Percentiles rank a stretch among this genome's conserved stretches.
Conservation (phyloP, 2,113 vertebrate genomes). For the Aix galericulata region DNA sequence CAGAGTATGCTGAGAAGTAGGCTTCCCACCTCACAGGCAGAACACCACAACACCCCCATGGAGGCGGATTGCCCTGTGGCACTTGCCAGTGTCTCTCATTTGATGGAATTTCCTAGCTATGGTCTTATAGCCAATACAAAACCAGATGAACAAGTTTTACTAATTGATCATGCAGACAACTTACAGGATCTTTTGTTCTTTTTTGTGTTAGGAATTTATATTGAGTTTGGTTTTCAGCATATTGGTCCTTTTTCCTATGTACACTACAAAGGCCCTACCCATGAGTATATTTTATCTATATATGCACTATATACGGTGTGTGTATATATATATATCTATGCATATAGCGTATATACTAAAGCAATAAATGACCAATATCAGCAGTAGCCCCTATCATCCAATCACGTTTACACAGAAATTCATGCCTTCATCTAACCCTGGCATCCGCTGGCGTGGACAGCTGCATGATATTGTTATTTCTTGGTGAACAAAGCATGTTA, state of each 20-base stretch:
- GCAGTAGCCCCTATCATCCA: conserved; percentile 86
- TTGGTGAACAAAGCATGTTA: conserved; percentile 73
- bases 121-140: background rate
- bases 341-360: conserved; percentile 8
- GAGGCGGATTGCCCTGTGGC: accelerated
- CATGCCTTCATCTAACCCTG: conserved; percentile 86
- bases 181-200: background rate
- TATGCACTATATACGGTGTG: conserved; percentile 5
- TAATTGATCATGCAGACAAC: conserved; percentile 36
- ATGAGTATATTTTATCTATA: conserved; percentile 41
- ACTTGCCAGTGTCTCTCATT: background rate
- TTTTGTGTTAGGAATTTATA: conserved; percentile 11
- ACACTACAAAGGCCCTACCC: conserved; percentile 16
- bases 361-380: conserved; percentile 78
- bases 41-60: accelerated
- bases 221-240: conserved; percentile 34
- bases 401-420: conserved; percentile 96
- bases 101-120: conserved; percentile 69
- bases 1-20: background rate
- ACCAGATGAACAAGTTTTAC: conserved; percentile 42
- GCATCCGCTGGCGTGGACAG: conserved; percentile 80
- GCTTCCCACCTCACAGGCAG: background rate
- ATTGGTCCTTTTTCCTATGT: conserved; percentile 27
- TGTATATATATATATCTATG: conserved; percentile 19
- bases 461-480: conserved; percentile 81